Evolutionary conservation across 2,888 invertebrate species (phyloP).

Genomic region (Scelioninae gen. 1): DNA sequence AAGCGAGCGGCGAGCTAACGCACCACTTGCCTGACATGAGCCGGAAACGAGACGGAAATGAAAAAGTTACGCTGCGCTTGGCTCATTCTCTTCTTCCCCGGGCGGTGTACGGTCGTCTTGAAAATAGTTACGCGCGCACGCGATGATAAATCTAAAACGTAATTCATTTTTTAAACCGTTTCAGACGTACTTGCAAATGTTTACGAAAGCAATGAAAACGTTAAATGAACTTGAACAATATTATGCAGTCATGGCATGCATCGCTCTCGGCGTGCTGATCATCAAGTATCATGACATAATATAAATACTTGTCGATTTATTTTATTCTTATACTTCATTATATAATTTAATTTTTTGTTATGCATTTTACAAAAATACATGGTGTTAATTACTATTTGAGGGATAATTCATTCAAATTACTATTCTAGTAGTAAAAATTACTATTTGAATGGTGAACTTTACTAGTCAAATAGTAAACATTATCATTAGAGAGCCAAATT

Average conservation of each 20-base stretch:
- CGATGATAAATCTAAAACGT: constrained; percentile 73
- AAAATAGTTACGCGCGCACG: constrained; percentile 70
- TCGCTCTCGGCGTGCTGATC: constrained; percentile 2
- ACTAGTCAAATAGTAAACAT: too few relatives aligned
- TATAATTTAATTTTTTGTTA: not conserved
- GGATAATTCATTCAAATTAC: too few relatives aligned
- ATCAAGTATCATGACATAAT: constrained; percentile 1
- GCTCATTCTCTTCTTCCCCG: constrained; percentile 69
- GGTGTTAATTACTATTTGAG: too few relatives aligned
- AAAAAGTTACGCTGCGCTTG: constrained; percentile 81
- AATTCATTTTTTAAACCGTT: constrained; percentile 70
- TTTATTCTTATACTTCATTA: not conserved
- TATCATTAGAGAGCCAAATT: too few relatives aligned
- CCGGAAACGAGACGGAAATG: constrained; percentile 82
- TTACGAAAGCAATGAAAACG: constrained; percentile 72
- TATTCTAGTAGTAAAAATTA: too few relatives aligned
- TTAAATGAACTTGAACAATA: constrained; percentile 63
- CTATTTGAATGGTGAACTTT: too few relatives aligned
- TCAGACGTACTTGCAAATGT: constrained; percentile 70
- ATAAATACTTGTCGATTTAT: constrained; percentile 1
- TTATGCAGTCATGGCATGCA: constrained; percentile 32
- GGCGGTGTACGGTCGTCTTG: constrained; percentile 69
- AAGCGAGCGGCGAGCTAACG: constrained; percentile 68
- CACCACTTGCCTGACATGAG: constrained; percentile 71
- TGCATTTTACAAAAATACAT: too few relatives aligned